These are phyloP conservation scores for Leptopilina boulardi DNA, from an alignment of 1,140 invertebrate species.

Conservation along the genomic window DNA sequence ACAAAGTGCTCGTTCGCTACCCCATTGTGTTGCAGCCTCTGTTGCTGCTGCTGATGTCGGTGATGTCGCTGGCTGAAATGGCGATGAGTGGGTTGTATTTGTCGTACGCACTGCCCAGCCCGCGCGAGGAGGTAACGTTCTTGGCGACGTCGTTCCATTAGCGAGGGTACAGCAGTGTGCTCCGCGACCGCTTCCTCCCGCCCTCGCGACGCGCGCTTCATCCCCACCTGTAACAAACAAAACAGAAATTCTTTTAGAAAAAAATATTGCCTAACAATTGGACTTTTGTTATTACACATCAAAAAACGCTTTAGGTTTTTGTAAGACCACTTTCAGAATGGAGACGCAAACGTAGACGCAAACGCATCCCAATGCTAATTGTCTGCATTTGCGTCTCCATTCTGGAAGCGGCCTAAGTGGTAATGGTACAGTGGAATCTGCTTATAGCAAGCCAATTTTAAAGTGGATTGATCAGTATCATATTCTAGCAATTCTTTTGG, in stretches of 20 bases:
- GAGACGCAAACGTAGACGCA: too few relatives aligned
- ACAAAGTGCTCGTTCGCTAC: conserved; percentile 61
- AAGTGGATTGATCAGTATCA: too few relatives aligned
- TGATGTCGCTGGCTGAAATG: conserved; percentile 48
- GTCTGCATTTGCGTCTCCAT: too few relatives aligned
- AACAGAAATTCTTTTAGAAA: not conserved
- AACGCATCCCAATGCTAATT: too few relatives aligned
- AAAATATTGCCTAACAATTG: too few relatives aligned
- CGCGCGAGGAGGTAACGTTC: conserved; percentile 75
- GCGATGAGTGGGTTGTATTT: conserved; percentile 63
- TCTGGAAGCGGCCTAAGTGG: too few relatives aligned
- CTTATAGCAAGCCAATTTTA: too few relatives aligned
- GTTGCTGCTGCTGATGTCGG: conserved; percentile 47
- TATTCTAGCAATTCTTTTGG: too few relatives aligned
- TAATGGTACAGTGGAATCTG: too few relatives aligned
- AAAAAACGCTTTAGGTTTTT: not conserved
- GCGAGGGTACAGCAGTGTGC: conserved; percentile 74
- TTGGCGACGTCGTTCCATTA: conserved; percentile 80
- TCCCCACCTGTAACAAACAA: conserved; percentile 71
- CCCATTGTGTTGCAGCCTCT: conserved; percentile 61
- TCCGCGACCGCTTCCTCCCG: conserved; percentile 75
- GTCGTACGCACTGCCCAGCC: conserved; percentile 77
- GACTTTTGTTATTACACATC: too few relatives aligned
- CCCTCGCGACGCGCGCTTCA: conserved; percentile 75
- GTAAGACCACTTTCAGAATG: too few relatives aligned